Evolutionary conservation across 1,140 invertebrate species (phyloP), one percentile per base, ranked within the genome.

Genomic region (Lanistes nyassanus): DNA sequence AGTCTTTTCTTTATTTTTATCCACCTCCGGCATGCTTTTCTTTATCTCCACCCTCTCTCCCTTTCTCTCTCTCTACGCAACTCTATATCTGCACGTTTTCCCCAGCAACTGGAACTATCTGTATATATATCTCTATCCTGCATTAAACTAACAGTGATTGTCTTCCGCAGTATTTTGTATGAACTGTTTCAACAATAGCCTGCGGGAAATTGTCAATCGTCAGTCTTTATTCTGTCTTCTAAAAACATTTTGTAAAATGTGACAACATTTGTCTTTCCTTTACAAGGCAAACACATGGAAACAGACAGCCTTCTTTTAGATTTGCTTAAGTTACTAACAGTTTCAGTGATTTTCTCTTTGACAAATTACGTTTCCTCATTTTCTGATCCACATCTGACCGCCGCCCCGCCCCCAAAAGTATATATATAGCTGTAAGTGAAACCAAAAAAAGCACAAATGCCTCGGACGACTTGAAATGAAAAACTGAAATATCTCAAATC

Each of bases 51-150:
- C 29, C 31, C 29, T 31, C 62, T 26, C 29, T 64, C 29, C 37
- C 62, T 64, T 36, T 31, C 62, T 64, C 62, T 64, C 62, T 64
- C 29, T 64, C 29, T 64, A 9, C 37, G 19, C 31, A n/a, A n/a
- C 62, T 31, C 26, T 64, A 9, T 64, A 9, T 64, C 62, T 64
- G 9, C 37, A 29, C 23, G 29, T 31, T 62, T 62, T n/a, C 58
- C 9, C 9, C n/a, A 62, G 31, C n/a, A 26, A 26, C n/a, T n/a
- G 7, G 7, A 62, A 9, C n/a, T 62, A 11, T 26, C 58, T 31
- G 7, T 31, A 62, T 31, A 23, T 7, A 13, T 26, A 13, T 13
- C n/a, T 26, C 9, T 7, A 62, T 62, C 9, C n/a, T 13, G n/a
- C 9, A 26, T 11, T 26, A n/a, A 62, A 7, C 9, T 26, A 62